A percentile compares a stretch with the other conserved stretches of the same genome.
These are phyloP conservation scores for Thecophora atra DNA, from an alignment of 2,888 invertebrate species.

Conservation along the genomic window DNA sequence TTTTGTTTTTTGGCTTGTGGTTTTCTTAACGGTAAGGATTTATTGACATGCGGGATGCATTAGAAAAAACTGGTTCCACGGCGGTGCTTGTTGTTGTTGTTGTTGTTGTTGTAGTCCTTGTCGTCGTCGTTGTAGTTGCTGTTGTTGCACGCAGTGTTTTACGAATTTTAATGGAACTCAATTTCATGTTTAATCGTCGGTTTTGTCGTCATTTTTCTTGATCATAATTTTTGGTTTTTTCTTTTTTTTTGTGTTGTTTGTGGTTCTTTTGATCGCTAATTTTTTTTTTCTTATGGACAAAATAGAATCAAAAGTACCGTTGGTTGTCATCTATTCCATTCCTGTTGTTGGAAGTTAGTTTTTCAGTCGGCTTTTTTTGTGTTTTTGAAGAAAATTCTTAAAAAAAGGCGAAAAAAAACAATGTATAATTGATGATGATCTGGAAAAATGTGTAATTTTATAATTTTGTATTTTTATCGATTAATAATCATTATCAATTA, in stretches of 20 bases:
- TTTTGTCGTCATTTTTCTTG: not conserved
- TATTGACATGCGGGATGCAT: constrained; percentile 1
- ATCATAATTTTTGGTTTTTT: too few species aligned
- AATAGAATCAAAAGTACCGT: too few species aligned
- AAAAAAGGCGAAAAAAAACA: not conserved
- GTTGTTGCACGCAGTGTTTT: not conserved
- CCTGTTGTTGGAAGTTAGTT: too few species aligned
- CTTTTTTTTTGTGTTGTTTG: too few species aligned
- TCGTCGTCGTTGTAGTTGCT: not conserved
- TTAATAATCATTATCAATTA: too few species aligned
- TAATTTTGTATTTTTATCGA: too few species aligned
- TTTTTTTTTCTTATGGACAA: too few species aligned
- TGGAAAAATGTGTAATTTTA: too few species aligned
- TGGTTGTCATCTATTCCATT: too few species aligned
- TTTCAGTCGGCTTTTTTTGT: too few species aligned
- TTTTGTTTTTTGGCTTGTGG: not conserved
- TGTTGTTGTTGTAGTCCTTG: not conserved
- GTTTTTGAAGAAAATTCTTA: not conserved
- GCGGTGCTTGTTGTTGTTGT: not conserved
- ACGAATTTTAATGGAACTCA: not conserved
- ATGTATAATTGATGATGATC: not conserved
- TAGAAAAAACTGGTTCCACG: not conserved
- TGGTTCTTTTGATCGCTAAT: too few species aligned
- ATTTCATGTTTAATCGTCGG: not conserved
- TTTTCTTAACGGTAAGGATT: not conserved